phyloP scores from a whole-genome alignment of 2,888 invertebrate species.

The Drosophila meridiana region DNA sequence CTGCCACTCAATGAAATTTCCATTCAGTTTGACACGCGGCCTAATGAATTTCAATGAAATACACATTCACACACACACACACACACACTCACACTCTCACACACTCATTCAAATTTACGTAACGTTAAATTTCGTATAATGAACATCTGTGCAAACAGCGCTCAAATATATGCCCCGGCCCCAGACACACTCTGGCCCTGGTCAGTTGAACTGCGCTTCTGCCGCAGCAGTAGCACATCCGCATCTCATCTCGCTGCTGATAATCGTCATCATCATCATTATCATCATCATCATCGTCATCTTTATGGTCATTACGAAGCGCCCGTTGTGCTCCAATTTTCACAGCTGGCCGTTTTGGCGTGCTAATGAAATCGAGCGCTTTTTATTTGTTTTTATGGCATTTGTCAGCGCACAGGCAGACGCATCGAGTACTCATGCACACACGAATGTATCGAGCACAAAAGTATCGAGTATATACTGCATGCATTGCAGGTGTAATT shows the following conservation, averaged over 20 bases:
- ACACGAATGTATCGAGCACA: slow-evolving; percentile 11
- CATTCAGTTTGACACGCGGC: slow-evolving; percentile 43
- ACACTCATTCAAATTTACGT: slow-evolving; percentile 73
- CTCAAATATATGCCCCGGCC: slow-evolving; percentile 16
- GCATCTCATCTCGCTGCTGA: slow-evolving; percentile 31
- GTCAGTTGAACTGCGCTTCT: slow-evolving; percentile 62
- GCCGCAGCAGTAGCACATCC: slow-evolving; percentile 41
- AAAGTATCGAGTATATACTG: slow-evolving; percentile 14
- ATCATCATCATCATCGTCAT: slow-evolving; percentile 3
- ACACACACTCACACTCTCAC: background rate
- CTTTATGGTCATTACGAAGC: slow-evolving; percentile 30
- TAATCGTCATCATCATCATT: background rate
- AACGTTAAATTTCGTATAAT: slow-evolving; percentile 61
- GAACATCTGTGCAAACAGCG: slow-evolving; percentile 82
- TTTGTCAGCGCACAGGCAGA: slow-evolving; percentile 55
- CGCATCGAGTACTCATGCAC: slow-evolving; percentile 1
- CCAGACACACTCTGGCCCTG: slow-evolving; percentile 20
- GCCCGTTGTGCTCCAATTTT: slow-evolving; percentile 68
- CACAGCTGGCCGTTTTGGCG: slow-evolving; percentile 59
- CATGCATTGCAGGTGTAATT: slow-evolving; percentile 49
- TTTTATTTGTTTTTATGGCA: slow-evolving; percentile 76
- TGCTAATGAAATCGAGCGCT: slow-evolving; percentile 77
- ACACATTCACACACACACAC: slow-evolving; percentile 36
- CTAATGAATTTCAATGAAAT: slow-evolving; percentile 71
- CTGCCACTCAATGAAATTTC: slow-evolving; percentile 50